These are phyloP conservation scores for Anodontia alba DNA, from an alignment of 2,888 invertebrate genomes.

Conservation along the genomic window DNA sequence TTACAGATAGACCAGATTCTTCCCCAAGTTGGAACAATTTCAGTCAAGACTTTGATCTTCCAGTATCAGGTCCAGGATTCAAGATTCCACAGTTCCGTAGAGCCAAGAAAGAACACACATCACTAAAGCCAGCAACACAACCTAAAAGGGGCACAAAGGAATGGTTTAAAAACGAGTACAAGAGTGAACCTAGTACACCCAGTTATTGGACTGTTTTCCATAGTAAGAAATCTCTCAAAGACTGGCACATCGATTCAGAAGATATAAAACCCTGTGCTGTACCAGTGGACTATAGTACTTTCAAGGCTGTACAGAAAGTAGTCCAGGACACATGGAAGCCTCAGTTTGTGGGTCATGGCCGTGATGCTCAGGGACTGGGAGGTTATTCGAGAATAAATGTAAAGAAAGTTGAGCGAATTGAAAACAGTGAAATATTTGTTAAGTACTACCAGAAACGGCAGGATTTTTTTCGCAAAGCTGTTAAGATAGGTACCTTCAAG, in stretches of 20 bases:
- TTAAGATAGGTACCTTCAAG: conserved; percentile 31
- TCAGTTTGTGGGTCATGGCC: conserved; percentile 67
- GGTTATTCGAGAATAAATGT: conserved; percentile 62
- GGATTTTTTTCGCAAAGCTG: conserved; percentile 60
- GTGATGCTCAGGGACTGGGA: conserved; percentile 70
- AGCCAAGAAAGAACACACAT: not conserved
- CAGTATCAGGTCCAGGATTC: not conserved
- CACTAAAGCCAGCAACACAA: not conserved
- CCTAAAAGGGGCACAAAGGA: conserved; percentile 40
- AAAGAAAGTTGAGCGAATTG: conserved; percentile 69
- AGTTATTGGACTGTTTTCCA: conserved; percentile 63
- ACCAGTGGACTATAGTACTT: conserved; percentile 51
- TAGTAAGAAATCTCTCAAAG: conserved; percentile 52
- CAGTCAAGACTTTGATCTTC: conserved; percentile 1
- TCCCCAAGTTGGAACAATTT: not conserved
- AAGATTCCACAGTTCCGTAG: not conserved
- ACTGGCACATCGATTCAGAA: conserved; percentile 54
- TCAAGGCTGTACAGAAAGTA: conserved; percentile 58
- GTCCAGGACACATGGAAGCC: conserved; percentile 65
- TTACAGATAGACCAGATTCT: not conserved
- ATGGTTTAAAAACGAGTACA: conserved; percentile 55
- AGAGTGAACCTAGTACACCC: conserved; percentile 52
- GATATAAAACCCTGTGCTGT: conserved; percentile 33
- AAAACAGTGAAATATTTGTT: conserved; percentile 70
- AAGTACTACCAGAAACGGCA: conserved; percentile 65